Percentiles rank a stretch among this genome's conserved stretches.
phyloP scores from a whole-genome alignment of 2,888 invertebrate genomes.

The Mesodorylaimus sp. region DNA sequence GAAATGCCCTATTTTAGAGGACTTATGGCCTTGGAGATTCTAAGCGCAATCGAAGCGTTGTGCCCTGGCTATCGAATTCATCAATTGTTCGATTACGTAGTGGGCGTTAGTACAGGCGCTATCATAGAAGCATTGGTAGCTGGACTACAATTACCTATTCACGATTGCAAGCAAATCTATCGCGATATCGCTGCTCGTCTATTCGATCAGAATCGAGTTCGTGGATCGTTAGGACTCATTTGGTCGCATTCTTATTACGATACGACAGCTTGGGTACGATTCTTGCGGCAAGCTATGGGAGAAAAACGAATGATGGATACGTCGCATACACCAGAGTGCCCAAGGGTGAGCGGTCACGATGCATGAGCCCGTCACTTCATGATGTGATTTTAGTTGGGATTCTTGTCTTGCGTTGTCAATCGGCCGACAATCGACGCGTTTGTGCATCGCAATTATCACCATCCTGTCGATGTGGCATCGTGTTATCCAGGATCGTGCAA shows the following conservation, averaged over 20 bases:
- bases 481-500: constrained; percentile 51
- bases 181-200: constrained; percentile 31
- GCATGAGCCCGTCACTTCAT: background rate
- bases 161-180: constrained; percentile 44
- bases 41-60: constrained; percentile 51
- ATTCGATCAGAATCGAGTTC: constrained; percentile 46
- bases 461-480: constrained; percentile 47
- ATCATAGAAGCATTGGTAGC: constrained; percentile 56
- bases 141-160: constrained; percentile 42
- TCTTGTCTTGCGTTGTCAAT: constrained; percentile 60
- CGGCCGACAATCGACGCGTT: constrained; percentile 51
- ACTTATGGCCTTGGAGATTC: constrained; percentile 61
- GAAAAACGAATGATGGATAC: constrained; percentile 40
- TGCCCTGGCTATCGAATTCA: constrained; percentile 39
- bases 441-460: constrained; percentile 65
- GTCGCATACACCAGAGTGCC: constrained; percentile 38
- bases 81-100: constrained; percentile 65
- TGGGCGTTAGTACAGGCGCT: constrained; percentile 44
- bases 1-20: constrained; percentile 41
- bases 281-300: constrained; percentile 39
- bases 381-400: constrained; percentile 46
- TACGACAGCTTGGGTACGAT: constrained; percentile 57
- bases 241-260: constrained; percentile 74
- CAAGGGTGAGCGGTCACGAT: constrained; percentile 37
- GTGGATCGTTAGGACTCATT: constrained; percentile 40